A percentile compares a stretch with the other conserved stretches of the same genome.
Evolutionary conservation across 2,797 vertebrate species (phyloP).

Genomic region (Australoheros facetus): DNA sequence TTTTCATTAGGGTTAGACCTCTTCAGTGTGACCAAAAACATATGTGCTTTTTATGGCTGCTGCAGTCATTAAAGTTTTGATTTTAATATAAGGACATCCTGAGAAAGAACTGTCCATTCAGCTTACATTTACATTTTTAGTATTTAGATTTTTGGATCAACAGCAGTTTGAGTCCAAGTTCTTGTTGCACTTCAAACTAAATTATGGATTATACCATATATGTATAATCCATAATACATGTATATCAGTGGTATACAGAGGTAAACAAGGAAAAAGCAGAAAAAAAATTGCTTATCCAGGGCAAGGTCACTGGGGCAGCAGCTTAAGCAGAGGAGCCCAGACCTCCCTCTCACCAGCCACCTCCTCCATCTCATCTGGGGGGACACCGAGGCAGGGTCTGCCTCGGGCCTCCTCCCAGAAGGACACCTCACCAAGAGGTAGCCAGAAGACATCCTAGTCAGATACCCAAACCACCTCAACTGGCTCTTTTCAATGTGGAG

Average conservation of each 20-base stretch:
- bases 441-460: too few relatives aligned
- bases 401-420: too few relatives aligned
- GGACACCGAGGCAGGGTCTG: too few relatives aligned
- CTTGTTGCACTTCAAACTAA: too few relatives aligned
- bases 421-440: too few relatives aligned
- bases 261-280: not conserved
- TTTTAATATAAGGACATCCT: not conserved
- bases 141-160: slow-evolving; percentile 25
- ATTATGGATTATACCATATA: not conserved
- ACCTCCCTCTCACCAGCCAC: too few relatives aligned
- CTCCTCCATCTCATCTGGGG: too few relatives aligned
- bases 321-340: too few relatives aligned
- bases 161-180: not conserved
- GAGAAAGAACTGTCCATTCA: not conserved
- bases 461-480: too few relatives aligned
- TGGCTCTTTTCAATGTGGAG: too few relatives aligned
- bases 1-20: not conserved
- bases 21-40: fast-evolving
- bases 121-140: slow-evolving; percentile 24
- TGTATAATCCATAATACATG: too few relatives aligned
- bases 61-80: slow-evolving; percentile 16
- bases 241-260: not conserved
- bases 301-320: too few relatives aligned
- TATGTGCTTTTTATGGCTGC: not conserved
- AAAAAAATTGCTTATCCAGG: not conserved